phyloP scores from a whole-genome alignment of 1,140 invertebrate genomes.

The Pseudachorutes palmiensis region DNA sequence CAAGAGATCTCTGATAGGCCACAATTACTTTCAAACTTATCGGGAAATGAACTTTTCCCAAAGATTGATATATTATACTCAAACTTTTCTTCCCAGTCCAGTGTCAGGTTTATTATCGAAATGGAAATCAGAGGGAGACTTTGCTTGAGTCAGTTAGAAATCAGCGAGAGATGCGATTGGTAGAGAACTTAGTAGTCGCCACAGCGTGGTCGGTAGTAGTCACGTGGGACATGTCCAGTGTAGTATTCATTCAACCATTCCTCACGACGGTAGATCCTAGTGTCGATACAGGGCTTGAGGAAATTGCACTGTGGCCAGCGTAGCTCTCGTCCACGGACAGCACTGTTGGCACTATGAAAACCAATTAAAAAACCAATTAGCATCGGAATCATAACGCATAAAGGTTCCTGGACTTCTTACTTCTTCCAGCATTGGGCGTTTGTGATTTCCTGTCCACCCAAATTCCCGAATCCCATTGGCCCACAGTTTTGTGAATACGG shows the following conservation, averaged over 20 bases:
- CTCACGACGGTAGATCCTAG: constrained; percentile 25
- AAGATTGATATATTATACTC: too few species aligned
- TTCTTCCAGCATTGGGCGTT: not conserved
- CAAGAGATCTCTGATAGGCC: too few species aligned
- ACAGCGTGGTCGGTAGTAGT: constrained; percentile 9
- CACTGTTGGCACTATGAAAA: not conserved
- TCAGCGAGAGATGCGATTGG: not conserved
- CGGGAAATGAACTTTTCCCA: too few species aligned
- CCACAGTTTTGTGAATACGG: not conserved
- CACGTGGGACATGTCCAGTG: constrained; percentile 35
- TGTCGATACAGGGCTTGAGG: constrained; percentile 34
- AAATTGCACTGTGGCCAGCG: constrained; percentile 36
- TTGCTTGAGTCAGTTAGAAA: constrained; percentile 1
- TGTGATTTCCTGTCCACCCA: not conserved
- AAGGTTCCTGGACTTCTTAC: too few species aligned
- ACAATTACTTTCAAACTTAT: too few species aligned
- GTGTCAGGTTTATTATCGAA: too few species aligned
- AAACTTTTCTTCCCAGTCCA: too few species aligned
- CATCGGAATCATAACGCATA: not conserved
- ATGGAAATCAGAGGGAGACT: too few species aligned
- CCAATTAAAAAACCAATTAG: not conserved
- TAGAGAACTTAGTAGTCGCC: not conserved
- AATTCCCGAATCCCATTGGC: not conserved
- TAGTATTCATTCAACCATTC: constrained; percentile 17
- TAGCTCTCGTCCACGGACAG: constrained; percentile 18